Evolutionary conservation across 2,797 vertebrate genomes (phyloP), one percentile per base, ranked within the genome.

Genomic region (Micrastur ruficollis): DNA sequence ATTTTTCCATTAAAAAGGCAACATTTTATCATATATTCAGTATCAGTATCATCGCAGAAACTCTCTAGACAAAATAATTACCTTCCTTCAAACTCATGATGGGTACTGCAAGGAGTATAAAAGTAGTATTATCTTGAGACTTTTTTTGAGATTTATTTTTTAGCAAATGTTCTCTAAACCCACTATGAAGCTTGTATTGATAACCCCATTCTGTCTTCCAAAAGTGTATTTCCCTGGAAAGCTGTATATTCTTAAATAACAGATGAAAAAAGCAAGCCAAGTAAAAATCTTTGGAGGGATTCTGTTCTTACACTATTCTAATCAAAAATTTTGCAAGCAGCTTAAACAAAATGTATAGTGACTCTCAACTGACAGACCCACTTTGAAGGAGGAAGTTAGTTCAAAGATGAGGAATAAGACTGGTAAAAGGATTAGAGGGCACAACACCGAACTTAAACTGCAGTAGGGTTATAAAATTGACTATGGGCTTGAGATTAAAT

Each of bases 191-290:
- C 70, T 76, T 89, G 71, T 66, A 61, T 42, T 73, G 52, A 75
- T 89, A 95, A 94, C 94, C 94, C 92, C 92, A 95, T 96, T 96
- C 92, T 96, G 93, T 97, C 94, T 93, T 96, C 86, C 46, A 90
- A 67, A 86, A 74, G 68, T 36, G 68, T 82, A 94, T 93, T 95
- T 93, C 92, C 83, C 90, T 82, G 53, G 92, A 96, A 97, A 95
- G 84, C 34, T 83, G 61, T 59, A 93, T 94, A 89, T 91, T 94
- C 81, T 59, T 90, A 70, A 93, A 84, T 29, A 95, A 82, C 76
- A 90, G 71, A 90, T 55, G 34, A 80, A 89, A 86, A 86, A 83
- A 61, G 67, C 47, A 70, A 73, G 31, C 15, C 32, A 87, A 78
- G 42, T 50, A 78, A 62, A 95, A 95, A 66, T 86, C 75, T 95